Base-by-base conservation (phyloP, 2,113 vertebrate species). In the Porphyrio hochstetteri region DNA sequence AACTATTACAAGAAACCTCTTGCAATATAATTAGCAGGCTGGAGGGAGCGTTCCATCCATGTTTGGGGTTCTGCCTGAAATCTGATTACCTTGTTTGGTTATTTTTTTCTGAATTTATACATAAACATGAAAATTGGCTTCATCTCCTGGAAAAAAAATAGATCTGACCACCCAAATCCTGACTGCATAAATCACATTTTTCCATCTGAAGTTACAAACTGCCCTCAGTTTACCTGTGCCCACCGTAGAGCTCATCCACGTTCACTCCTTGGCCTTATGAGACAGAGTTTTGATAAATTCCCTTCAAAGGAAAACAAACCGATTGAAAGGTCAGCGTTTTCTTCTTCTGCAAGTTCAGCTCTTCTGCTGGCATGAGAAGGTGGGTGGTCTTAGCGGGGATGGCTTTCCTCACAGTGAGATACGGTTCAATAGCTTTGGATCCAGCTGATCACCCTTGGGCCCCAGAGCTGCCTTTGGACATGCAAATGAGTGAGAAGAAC, bases 291-390 rank as follows among this genome's bases (percentile, higher is more conserved):
- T 9, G 86, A 90, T 57, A 76, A 92, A 85, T 69, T 84, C 69
- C 82, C 94, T 88, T 96, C 92, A 88, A 83, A 93, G 85, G 24
- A 82, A 90, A 93, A 70, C 67, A 67, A 75, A 64, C 10, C 36
- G 33, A 61, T 64, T 50, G 35, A 77, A 64, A 92, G 20, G 31
- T 77, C 67, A 61, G 71, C 21, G 11, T 38, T 76, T 55, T 71
- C 33, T 36, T 36, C 67, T 72, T 50, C 35, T 13, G 29, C 27
- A 13, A 16, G 5, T 55, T 33, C 44, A 82, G 79, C 40, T 7
- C 60, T 75, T 42, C 5, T 7, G 78, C 57, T 68, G 38, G 55
- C 72, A 7, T 31, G 11, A 12, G 19, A 59, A 24, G 6, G 13
- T 28, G 6, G 53, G 24, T 40, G 6, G 56, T 12, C 5, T 29